A percentile compares a stretch with the other conserved stretches of the same genome.
Conservation (phyloP, 2,113 vertebrate species). For the Poecilia latipinna region DNA sequence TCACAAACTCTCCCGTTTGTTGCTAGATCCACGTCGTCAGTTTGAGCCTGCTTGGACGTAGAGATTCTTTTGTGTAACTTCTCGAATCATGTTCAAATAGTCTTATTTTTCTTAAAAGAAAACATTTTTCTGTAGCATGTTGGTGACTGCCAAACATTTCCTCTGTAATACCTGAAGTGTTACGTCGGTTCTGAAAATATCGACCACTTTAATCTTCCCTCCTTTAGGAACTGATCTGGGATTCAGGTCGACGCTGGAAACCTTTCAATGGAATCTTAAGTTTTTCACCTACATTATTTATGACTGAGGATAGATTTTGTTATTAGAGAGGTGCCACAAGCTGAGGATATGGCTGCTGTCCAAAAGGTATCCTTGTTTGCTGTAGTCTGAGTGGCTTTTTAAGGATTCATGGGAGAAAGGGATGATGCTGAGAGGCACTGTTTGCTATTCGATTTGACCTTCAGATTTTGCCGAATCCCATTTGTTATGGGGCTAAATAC, state of each 20-base stretch:
- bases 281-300: conserved; percentile 63
- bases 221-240: conserved; percentile 26
- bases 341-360: conserved; percentile 42
- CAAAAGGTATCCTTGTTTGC: conserved; percentile 18
- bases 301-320: conserved; percentile 55
- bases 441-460: conserved; percentile 72
- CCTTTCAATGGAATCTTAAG: conserved; percentile 52
- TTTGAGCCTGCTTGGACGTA: background rate
- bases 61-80: background rate
- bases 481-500: conserved; percentile 65
- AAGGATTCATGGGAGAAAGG: conserved; percentile 54
- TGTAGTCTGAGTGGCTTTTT: conserved; percentile 48
- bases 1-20: too few species aligned
- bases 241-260: background rate
- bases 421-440: conserved; percentile 36
- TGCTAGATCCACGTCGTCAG: too few species aligned
- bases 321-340: conserved; percentile 57
- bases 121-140: background rate
- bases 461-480: conserved; percentile 67
- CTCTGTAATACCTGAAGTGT: background rate
- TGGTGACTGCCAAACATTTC: background rate
- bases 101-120: background rate
- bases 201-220: conserved; percentile 29
- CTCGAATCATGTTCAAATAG: background rate
- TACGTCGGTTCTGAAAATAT: conserved; percentile 29